phyloP scores from a whole-genome alignment of 2,888 invertebrate species.

The Thumatha senex region DNA sequence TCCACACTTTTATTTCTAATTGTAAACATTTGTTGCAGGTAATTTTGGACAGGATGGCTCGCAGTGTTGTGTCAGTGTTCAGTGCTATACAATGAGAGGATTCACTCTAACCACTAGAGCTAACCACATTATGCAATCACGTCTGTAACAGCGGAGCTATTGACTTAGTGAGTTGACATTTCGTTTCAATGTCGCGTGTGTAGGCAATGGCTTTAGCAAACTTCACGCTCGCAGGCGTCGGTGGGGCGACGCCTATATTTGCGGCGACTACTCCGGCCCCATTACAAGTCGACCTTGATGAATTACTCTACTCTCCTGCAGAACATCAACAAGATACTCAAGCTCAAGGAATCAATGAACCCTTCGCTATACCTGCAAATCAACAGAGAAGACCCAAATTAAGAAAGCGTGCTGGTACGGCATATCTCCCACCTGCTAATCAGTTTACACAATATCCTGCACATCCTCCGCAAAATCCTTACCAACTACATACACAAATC shows the following conservation, averaged over 20 bases:
- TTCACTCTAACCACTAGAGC: conserved; percentile 53
- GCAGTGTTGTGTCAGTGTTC: conserved; percentile 60
- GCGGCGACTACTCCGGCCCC: conserved; percentile 59
- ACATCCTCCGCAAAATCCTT: conserved; percentile 67
- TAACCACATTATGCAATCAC: conserved; percentile 64
- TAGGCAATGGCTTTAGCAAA: conserved; percentile 77
- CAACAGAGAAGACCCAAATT: conserved; percentile 63
- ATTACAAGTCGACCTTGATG: conserved; percentile 63
- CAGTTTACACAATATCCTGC: conserved; percentile 72
- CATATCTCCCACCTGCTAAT: conserved; percentile 73
- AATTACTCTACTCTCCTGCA: conserved; percentile 73
- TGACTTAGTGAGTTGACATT: conserved; percentile 65
- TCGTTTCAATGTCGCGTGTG: conserved; percentile 64
- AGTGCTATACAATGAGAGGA: conserved; percentile 63
- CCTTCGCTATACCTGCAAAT: conserved; percentile 60
- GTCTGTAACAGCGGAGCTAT: conserved; percentile 54
- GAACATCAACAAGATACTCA: conserved; percentile 51
- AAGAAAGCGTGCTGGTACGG: conserved; percentile 73
- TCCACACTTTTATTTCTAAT: background rate
- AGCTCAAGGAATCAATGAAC: conserved; percentile 40
- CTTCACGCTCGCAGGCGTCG: conserved; percentile 66
- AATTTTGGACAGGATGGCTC: conserved; percentile 41
- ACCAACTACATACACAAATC: conserved; percentile 67
- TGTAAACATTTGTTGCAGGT: conserved; percentile 65
- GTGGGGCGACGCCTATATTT: conserved; percentile 62